Evolutionary conservation across 1,140 invertebrate species (phyloP), one percentile per base, ranked within the genome.

Genomic region (Atta colombica): DNA sequence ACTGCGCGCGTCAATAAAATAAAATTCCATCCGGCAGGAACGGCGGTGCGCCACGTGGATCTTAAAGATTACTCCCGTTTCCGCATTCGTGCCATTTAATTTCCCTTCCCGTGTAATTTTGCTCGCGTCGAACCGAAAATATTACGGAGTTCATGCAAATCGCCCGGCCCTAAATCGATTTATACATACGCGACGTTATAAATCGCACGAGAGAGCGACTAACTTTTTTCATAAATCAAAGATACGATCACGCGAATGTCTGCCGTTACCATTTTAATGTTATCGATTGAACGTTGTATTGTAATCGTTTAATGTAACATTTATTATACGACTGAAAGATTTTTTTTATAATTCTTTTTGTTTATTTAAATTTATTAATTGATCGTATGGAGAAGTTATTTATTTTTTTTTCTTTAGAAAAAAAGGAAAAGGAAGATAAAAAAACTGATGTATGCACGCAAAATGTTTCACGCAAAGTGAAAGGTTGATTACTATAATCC

Each of bases 1-100:
- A 81, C 53, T 85, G 77, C 28, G 86, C 89, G 88, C 89, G 80
- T 87, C 89, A 89, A 90, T 90, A 89, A 90, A 90, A 89, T 90
- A 90, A 90, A 90, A 90, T 89, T 88, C 77, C 69, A 69, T 84
- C 77, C 78, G 77, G 80, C 28, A 63, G 60, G 63, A 66, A 81
- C 71, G 25, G 72, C 61, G 85, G 77, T 74, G 89, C 88, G 69
- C 88, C 89, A 89, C 87, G 85, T 89, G 89, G 89, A 87, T 90
- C 89, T 90, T 87, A 75, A 90, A 90, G 88, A 87, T 90, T 89
- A 89, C 86, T 89, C 74, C 75, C 78, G 88, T 90, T 81, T 60
- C 86, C 78, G 88, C 88, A 87, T 87, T 87, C 74, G 58, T 86
- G 85, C 84, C 87, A 88, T 88, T 88, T 89, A 89, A 89, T 89